A percentile compares a stretch with the other conserved stretches of the same genome.
Conservation (phyloP, 2,888 invertebrate genomes). For the Xanthorhoe spadicearia region DNA sequence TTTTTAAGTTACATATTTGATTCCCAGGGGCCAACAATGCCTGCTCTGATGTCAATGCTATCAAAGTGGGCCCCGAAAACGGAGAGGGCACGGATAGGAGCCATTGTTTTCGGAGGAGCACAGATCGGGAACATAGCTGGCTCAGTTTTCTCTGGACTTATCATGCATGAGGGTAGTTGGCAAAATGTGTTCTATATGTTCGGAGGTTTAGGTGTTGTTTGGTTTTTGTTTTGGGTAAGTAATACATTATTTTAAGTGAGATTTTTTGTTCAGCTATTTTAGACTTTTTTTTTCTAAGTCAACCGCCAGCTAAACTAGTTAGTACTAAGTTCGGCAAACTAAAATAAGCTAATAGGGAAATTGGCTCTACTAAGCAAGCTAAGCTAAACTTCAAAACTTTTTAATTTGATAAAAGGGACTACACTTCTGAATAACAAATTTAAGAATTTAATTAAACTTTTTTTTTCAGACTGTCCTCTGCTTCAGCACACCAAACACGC, state of each 20-base stretch:
- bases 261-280: background rate
- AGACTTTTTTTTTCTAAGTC: too few species aligned
- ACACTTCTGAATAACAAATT: too few species aligned
- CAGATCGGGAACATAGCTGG: slow-evolving; percentile 84
- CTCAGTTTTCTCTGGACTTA: slow-evolving; percentile 79
- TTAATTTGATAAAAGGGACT: too few species aligned
- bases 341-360: too few species aligned
- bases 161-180: slow-evolving; percentile 82
- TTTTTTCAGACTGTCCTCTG: slow-evolving; percentile 70
- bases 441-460: background rate
- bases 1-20: slow-evolving; percentile 7
- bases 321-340: too few species aligned
- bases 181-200: slow-evolving; percentile 85
- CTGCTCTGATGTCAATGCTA: slow-evolving; percentile 86
- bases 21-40: slow-evolving; percentile 85
- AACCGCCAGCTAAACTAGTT: too few species aligned
- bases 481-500: slow-evolving; percentile 80
- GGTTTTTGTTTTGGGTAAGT: slow-evolving; percentile 82
- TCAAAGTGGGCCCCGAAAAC: slow-evolving; percentile 86
- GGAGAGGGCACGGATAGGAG: slow-evolving; percentile 84
- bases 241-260: slow-evolving; percentile 6
- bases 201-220: slow-evolving; percentile 79
- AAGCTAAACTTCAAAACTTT: too few species aligned
- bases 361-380: too few species aligned
- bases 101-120: slow-evolving; percentile 85